Evolutionary conservation across 2,797 vertebrate species (phyloP), one percentile per base, ranked within the genome.

Genomic region (Tangara arthus): DNA sequence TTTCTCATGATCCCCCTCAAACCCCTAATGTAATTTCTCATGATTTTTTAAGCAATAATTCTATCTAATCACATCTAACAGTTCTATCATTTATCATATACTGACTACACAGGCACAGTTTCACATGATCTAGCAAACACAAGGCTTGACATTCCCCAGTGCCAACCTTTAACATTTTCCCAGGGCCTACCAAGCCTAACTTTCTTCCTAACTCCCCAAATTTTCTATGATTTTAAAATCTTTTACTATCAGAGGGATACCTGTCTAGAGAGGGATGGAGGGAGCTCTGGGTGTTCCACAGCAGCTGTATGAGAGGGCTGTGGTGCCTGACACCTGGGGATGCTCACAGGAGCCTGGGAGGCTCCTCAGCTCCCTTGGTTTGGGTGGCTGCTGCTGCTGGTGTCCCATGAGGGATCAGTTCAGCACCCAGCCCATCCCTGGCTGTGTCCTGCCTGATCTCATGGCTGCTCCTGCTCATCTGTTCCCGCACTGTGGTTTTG

Each of bases 391-490:
- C 39, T 30, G 14, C 13, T 37, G 75, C 55, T 27, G 1, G 16
- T 42, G 15, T 44, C 7, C 3, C 10, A 0, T 1, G 0, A 5
- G 57, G n/a, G 87, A 24, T 73, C 22, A 6, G 60, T 17, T 68
- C 26, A 11, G 5, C 26, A 30, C 35, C 28, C 4, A 8, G 19
- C 68, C 34, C 24, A 2, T 37, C 56, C n/a, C 24, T 59, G 57
- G 11, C 53, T 56, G 22, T 17, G 49, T n/a, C 55, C 55, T 57
- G 55, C 11, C 11, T 59, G 57, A 27, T 37, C 35, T 8, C 93
- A 47, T 12, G 64, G 84, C 86, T 87, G 52, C 68, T 93, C 82
- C 70, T 69, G 90, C 59, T 92, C 91, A 35, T 80, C 82, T 70
- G 30, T 92, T 91, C 91, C 30, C 0, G 28, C 0, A 60, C 34